Base-by-base conservation (phyloP, 2,888 invertebrate genomes). In the Agrochola litura region DNA sequence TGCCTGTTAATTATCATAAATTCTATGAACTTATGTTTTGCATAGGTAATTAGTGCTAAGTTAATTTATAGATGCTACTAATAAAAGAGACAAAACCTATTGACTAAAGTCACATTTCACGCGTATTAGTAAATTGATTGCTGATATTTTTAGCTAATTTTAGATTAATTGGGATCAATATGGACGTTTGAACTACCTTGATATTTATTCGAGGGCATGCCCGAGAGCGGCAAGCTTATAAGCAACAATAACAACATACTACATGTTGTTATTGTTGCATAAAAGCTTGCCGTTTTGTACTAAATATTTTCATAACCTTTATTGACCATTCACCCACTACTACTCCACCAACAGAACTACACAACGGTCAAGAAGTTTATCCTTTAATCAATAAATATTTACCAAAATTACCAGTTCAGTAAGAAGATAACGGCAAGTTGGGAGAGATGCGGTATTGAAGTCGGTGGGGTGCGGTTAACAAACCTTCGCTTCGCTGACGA, bases 141-240 rank as follows among this genome's bases (percentile, higher is more conserved):
- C 56, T 46, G 25, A 73, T 73, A 69, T 56, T 58, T 77, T 79
- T 43, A 37, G 43, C 60, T 43, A 30, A 83, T 67, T 67, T 70
- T 72, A 58, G 37, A 73, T 65, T 77, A 77, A 83, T 54, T 82
- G 69, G 56, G 61, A 79, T 73, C 61, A 58, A 49, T 61, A 84
- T 63, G 60, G 14, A 63, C 43, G n/a, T 56, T 81, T 73, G 49
- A 41, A 58, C 22, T 30, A 78, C 79, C 41, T 72, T 78, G 71
- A 60, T 68, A 72, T 78, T 63, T 52, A 77, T 41, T 49, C 82
- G 67, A 70, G 70, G 83, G 25, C 25, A 70, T 19, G 37, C 16
- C 6, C 37, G 43, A 79, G 52, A 52, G 41, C 41, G 19, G n/a
- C n/a, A n/a, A n/a, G n/a, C n/a, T n/a, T n/a, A n/a, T n/a, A n/a